A percentile compares a stretch with the other conserved stretches of the same genome.
phyloP scores from a whole-genome alignment of 2,888 invertebrate genomes.

The Polyommatus icarus region DNA sequence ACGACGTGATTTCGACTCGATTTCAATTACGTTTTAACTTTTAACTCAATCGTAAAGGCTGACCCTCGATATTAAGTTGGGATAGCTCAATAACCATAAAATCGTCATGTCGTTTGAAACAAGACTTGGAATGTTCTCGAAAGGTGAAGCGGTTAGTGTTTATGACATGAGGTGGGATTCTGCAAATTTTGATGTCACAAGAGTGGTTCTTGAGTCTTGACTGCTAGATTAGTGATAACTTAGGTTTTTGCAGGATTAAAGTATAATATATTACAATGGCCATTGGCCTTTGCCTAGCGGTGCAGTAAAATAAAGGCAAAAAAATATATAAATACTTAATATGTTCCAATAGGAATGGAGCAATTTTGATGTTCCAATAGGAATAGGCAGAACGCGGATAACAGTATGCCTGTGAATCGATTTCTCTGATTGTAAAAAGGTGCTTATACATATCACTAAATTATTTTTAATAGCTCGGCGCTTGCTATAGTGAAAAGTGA shows the following conservation, averaged over 20 bases:
- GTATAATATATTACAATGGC: no score
- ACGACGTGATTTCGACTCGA: conserved; percentile 66
- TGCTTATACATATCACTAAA: no score
- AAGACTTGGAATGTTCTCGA: conserved; percentile 17
- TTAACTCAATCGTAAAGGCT: conserved; percentile 64
- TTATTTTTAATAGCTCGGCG: no score
- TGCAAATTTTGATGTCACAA: not conserved
- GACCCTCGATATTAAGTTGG: conserved; percentile 48
- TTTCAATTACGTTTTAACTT: conserved; percentile 75
- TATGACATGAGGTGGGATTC: not conserved
- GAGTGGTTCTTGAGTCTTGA: not conserved
- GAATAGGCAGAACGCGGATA: no score
- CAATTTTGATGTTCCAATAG: no score
- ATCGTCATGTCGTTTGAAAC: conserved; percentile 20
- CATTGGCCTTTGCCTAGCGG: no score
- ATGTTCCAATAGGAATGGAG: no score
- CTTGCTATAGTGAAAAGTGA: no score
- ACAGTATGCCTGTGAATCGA: no score
- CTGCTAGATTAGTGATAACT: not conserved
- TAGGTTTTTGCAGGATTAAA: not conserved
- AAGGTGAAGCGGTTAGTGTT: not conserved
- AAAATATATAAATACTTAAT: no score
- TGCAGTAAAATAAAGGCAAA: no score
- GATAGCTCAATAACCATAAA: conserved; percentile 27
- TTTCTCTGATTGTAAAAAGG: no score